Percentiles rank a stretch among this genome's conserved stretches.
These are phyloP conservation scores for Calvadosia cruxmelitensis DNA, from an alignment of 30 jellyfish, hydroid and myxozoan genomes.

Conservation along the genomic window DNA sequence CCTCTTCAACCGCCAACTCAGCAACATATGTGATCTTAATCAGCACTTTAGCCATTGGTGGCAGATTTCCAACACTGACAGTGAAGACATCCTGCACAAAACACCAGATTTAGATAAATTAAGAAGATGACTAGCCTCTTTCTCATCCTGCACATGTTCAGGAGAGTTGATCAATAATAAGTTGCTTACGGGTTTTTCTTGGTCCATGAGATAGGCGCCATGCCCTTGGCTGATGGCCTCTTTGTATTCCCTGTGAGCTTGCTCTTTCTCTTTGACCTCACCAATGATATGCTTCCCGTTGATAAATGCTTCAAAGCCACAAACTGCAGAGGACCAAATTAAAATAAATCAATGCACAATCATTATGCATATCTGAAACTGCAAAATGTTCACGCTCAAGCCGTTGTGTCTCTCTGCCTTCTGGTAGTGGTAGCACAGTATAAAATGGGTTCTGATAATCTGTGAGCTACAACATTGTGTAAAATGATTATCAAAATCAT, in stretches of 20 bases:
- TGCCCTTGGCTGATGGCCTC: constrained; percentile 88
- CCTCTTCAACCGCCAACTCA: constrained; percentile 71
- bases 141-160: too few relatives aligned
- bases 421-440: too few relatives aligned
- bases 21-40: constrained; percentile 82
- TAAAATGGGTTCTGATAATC: too few relatives aligned
- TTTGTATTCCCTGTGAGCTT: constrained; percentile 65
- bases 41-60: constrained; percentile 68
- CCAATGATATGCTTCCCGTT: constrained; percentile 81
- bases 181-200: constrained; percentile 39
- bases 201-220: constrained; percentile 91
- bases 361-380: too few relatives aligned
- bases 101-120: too few relatives aligned
- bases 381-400: too few relatives aligned
- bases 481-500: too few relatives aligned
- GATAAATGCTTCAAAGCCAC: constrained; percentile 85
- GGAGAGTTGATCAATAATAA: background rate
- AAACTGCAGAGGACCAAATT: constrained; percentile 19
- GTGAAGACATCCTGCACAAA: constrained; percentile 61
- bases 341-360: background rate
- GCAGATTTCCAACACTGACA: constrained; percentile 87
- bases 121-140: too few relatives aligned
- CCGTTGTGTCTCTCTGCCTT: too few relatives aligned
- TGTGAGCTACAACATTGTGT: too few relatives aligned
- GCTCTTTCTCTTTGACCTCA: constrained; percentile 75